phyloP scores from a whole-genome alignment of 2,888 invertebrate genomes.

The Mechanitis mazaeus region DNA sequence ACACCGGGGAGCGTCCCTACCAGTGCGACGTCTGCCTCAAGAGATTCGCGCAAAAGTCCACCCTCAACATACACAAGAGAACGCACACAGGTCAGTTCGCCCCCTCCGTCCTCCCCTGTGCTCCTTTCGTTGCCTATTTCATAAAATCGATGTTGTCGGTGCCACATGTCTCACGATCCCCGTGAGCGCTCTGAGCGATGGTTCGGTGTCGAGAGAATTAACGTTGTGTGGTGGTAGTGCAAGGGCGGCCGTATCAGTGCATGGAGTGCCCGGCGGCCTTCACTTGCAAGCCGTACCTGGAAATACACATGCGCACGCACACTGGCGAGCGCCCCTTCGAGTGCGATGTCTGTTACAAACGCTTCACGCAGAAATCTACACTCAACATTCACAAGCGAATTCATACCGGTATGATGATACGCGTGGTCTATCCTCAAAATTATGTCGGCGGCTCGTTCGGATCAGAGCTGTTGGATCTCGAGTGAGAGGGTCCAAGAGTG shows the following conservation, averaged over 20 bases:
- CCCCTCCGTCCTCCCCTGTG: conserved; percentile 15
- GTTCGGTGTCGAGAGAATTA: conserved; percentile 22
- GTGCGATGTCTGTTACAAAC: conserved; percentile 77
- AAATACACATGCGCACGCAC: conserved; percentile 80
- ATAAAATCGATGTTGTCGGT: conserved; percentile 60
- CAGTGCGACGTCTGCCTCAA: conserved; percentile 86
- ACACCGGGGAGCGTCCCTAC: conserved; percentile 76
- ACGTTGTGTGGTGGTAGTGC: conserved; percentile 51
- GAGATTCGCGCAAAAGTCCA: conserved; percentile 88
- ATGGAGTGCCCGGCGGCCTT: conserved; percentile 77
- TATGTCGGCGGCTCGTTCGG: conserved; percentile 5
- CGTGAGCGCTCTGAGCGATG: conserved; percentile 15
- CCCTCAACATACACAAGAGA: conserved; percentile 87
- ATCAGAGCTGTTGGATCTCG: not conserved
- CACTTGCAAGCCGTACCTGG: conserved; percentile 78
- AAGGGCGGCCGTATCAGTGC: conserved; percentile 76
- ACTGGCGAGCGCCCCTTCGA: conserved; percentile 75
- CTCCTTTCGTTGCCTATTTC: conserved; percentile 21
- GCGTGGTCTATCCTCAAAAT: conserved; percentile 14
- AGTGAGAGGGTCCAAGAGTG: conserved; percentile 3
- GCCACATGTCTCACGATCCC: conserved; percentile 49
- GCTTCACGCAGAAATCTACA: conserved; percentile 77
- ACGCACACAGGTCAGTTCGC: conserved; percentile 80
- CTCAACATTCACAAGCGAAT: conserved; percentile 78
- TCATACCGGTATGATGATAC: conserved; percentile 68